Base-by-base conservation (phyloP, 2,113 vertebrate genomes). In the Gambusia affinis region DNA sequence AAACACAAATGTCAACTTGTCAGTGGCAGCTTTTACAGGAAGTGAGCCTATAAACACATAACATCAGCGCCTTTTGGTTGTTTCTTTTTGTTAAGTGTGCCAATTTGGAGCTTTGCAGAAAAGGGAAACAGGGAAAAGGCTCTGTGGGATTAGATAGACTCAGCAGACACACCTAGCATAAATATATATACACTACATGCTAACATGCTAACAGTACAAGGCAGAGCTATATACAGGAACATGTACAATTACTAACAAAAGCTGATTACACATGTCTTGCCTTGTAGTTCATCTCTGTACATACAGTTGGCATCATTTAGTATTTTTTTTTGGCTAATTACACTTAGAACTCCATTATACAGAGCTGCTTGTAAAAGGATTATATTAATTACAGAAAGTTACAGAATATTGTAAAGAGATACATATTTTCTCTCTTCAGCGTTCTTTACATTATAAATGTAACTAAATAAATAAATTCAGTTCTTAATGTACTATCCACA, bases 81-180 rank as follows among this genome's bases (percentile, higher is more conserved):
- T 92, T 93, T 92, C 89, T 92, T 92, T 92, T 91, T 90, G 71
- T 66, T 87, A 35, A 33, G 64, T 65, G 77, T 82, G 75, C 47
- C 62, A 62, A 1, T 61, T 19, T 27, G 61, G 44, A 76, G 72
- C 33, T 69, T 51, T 69, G 60, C 61, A 66, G 69, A 17, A 47
- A 44, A 27, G 44, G 74, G 29, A 35, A 8, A 60, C 65, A 75
- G 69, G 60, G 68, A 72, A 44, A 22, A 54, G 61, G 30, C 33
- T 62, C 51, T 73, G 51, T 77, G 73, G 77, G 81, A 17, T 79
- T 64, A 70, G 71, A 78, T 69, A 17, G 65, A 72, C 60, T 67
- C 74, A 70, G 72, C 70, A 77, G 64, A 76, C 57, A 69, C 62
- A 81, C 67, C 54, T 61, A 69, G 80, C 60, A 81, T 29, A 73